Conservation (phyloP, 2,888 invertebrate genomes). For the Phortica okadai region DNA sequence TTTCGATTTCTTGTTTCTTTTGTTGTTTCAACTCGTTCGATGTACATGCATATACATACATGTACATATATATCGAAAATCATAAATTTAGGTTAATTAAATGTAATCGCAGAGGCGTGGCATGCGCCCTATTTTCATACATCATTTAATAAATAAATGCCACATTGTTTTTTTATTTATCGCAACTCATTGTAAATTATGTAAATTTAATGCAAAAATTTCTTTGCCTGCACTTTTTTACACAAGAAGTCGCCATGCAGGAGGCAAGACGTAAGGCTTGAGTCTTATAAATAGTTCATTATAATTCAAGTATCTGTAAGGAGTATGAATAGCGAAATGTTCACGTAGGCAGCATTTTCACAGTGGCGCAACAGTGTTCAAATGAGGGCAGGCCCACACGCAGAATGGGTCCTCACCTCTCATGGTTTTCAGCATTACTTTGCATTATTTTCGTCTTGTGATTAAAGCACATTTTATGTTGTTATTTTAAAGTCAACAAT, state of each 20-base stretch:
- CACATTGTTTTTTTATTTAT: neutral
- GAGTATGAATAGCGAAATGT: too few relatives aligned
- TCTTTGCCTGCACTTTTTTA: neutral
- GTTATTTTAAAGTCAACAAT: too few relatives aligned
- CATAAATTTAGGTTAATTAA: constrained; percentile 30
- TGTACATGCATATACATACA: too few relatives aligned
- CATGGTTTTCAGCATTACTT: too few relatives aligned
- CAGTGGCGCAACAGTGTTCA: too few relatives aligned
- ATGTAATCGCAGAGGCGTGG: constrained; percentile 46
- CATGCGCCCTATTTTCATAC: constrained; percentile 38
- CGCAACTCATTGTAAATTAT: neutral
- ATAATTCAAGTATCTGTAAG: too few relatives aligned
- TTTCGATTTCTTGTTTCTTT: neutral
- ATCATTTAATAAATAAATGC: neutral
- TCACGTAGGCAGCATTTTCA: too few relatives aligned
- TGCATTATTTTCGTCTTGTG: too few relatives aligned
- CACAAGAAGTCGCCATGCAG: neutral
- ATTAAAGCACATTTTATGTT: too few relatives aligned
- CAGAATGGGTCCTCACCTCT: too few relatives aligned
- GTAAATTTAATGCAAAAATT: constrained; percentile 11
- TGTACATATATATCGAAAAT: constrained; percentile 22
- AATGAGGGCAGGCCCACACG: too few relatives aligned
- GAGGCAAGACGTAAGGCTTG: neutral
- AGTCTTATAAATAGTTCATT: too few relatives aligned
- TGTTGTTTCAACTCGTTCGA: neutral